Conservation (phyloP, 2,888 invertebrate species). For the Exephanes ischioxanthus region DNA sequence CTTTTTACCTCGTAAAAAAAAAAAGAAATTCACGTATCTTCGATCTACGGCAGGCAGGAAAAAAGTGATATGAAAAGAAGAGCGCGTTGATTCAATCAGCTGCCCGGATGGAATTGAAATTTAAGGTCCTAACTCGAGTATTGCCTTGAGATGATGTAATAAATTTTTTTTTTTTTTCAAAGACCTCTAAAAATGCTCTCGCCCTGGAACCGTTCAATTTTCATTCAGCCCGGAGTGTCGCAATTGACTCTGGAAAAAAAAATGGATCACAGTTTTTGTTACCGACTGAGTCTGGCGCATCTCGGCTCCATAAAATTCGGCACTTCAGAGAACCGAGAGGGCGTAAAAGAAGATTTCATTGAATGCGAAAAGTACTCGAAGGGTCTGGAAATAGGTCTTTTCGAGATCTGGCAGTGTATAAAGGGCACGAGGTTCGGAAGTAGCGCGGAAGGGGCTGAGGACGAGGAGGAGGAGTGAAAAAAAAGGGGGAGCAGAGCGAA, state of each 20-base stretch:
- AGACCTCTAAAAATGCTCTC: no score
- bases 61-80: background rate
- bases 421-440: slow-evolving; percentile 17
- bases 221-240: no score
- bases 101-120: background rate
- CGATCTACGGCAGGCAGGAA: background rate
- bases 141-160: no score
- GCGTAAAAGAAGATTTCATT: no score
- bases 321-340: no score
- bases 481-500: slow-evolving; percentile 31
- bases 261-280: no score
- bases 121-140: no score
- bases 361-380: slow-evolving; percentile 8
- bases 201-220: no score
- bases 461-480: background rate
- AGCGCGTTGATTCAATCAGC: background rate
- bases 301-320: no score
- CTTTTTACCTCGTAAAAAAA: background rate
- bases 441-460: background rate
- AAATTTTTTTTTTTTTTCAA: no score
- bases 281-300: no score
- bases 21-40: background rate
- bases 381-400: slow-evolving; percentile 1
- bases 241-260: no score
- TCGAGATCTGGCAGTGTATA: slow-evolving; percentile 22